These are phyloP conservation scores for Rana temporaria DNA, from an alignment of 2,113 vertebrate genomes.

Conservation along the genomic window DNA sequence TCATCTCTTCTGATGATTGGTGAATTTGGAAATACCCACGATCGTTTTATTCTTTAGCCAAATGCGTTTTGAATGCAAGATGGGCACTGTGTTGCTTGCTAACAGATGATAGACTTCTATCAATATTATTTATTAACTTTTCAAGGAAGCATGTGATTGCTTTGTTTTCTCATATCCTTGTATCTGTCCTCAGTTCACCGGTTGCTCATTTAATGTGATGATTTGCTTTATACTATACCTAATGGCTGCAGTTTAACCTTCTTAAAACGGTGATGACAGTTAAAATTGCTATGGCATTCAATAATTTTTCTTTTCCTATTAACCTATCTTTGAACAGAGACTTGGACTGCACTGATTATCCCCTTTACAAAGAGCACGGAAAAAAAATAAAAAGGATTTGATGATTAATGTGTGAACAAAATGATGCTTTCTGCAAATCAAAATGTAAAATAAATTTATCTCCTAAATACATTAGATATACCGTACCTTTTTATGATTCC, in stretches of 20 bases:
- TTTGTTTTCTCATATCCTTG: slow-evolving; percentile 18
- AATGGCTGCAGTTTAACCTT: slow-evolving; percentile 33
- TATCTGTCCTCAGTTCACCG: slow-evolving; percentile 37
- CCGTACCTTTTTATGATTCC: too few species aligned
- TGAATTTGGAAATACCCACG: too few species aligned
- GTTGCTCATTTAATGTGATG: slow-evolving; percentile 46
- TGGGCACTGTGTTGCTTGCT: not conserved
- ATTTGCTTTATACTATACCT: slow-evolving; percentile 33
- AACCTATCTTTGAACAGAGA: slow-evolving; percentile 6
- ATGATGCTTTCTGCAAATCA: not conserved
- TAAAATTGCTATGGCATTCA: slow-evolving; percentile 10
- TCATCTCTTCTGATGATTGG: too few species aligned
- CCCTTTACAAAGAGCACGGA: slow-evolving; percentile 9
- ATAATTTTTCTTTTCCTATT: slow-evolving; percentile 29
- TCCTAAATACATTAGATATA: too few species aligned
- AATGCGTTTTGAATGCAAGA: not conserved
- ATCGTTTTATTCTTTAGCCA: too few species aligned
- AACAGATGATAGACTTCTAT: slow-evolving; percentile 34
- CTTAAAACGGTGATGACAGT: slow-evolving; percentile 16
- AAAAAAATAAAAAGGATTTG: slow-evolving; percentile 6
- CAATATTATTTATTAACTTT: slow-evolving; percentile 48
- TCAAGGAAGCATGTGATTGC: slow-evolving; percentile 12
- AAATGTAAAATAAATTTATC: too few species aligned
- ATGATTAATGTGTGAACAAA: not conserved
- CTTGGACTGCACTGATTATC: slow-evolving; percentile 3